Base-by-base conservation (phyloP, 2,888 invertebrate genomes). In the Hecatera dysodea region DNA sequence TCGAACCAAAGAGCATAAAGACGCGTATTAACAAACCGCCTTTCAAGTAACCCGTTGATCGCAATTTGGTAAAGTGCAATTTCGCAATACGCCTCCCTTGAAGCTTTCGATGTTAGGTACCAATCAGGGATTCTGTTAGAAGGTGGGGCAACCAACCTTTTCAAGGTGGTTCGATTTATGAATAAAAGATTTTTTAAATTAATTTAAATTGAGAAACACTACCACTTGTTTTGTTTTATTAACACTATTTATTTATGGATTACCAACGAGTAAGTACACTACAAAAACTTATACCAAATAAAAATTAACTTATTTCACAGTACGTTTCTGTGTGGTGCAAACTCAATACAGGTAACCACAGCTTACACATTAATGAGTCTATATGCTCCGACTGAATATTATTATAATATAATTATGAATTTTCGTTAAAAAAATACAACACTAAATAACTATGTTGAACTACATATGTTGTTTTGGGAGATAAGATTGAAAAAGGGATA, bases 31-130 rank as follows among this genome's bases (percentile, higher is more conserved):
- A 83, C 78, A 69, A 83, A 83, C 72, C 75, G 62, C 68, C 65
- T 75, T 76, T 75, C 72, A 60, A 39, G 39, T 66, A 75, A 72
- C 67, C 70, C 60, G 70, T 79, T 80, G 67, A 81, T 84, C 70
- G 86, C 86, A 90, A 91, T 90, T 87, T 86, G 68, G 85, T 82
- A 86, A 86, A 90, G 90, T 89, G 89, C 88, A 87, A 87, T 87
- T 88, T 84, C 80, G 72, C 69, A 83, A 82, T 85, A 86, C 83
- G 86, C 84, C 81, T 84, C 75, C 72, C 79, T 65, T 46, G 12
- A 55, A 60, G 68, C 72, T 61, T 70, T 76, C 65, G 61, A 72
- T 79, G 75, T 82, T 84, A 83, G 86, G 84, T 86, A 85, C 86
- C 87, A 87, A 89, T 88, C 86, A 85, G 85, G 73, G 63, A 75